phyloP scores from a whole-genome alignment of 53 echinoderm and acorn worm species.

The Luidia sarsii region DNA sequence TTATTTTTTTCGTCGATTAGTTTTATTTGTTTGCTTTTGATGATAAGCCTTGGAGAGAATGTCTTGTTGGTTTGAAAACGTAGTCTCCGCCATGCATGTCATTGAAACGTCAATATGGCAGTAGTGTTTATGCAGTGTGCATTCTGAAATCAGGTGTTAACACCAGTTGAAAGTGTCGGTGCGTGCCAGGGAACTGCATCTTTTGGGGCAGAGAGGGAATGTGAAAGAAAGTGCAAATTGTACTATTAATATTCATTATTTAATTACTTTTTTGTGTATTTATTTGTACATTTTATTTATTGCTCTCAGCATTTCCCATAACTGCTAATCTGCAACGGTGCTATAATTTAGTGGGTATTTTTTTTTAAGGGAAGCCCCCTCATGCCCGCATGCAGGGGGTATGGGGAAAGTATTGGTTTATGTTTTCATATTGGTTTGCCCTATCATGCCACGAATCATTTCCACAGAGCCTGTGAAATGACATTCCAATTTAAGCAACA shows the following conservation, averaged over 20 bases:
- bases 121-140: background rate
- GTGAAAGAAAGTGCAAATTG: slow-evolving; percentile 42
- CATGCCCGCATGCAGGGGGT: no score
- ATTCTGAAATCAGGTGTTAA: no score
- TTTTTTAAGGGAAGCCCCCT: background rate
- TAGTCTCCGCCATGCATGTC: background rate
- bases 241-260: slow-evolving; percentile 32
- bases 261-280: slow-evolving; percentile 1
- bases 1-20: no score
- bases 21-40: no score
- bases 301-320: background rate
- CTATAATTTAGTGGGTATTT: slow-evolving; percentile 31
- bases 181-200: no score
- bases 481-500: slow-evolving; percentile 17
- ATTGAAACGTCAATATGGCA: slow-evolving; percentile 9
- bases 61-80: no score
- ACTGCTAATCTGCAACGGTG: slow-evolving; percentile 26
- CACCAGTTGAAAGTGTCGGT: no score
- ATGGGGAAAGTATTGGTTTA: no score
- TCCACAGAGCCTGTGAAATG: slow-evolving; percentile 7
- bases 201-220: no score
- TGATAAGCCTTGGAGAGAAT: no score
- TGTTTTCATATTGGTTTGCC: background rate
- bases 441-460: background rate
- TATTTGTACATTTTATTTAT: slow-evolving; percentile 34